Evolutionary conservation across 1,140 invertebrate species (phyloP).

Genomic region (Scaptomyza montana): DNA sequence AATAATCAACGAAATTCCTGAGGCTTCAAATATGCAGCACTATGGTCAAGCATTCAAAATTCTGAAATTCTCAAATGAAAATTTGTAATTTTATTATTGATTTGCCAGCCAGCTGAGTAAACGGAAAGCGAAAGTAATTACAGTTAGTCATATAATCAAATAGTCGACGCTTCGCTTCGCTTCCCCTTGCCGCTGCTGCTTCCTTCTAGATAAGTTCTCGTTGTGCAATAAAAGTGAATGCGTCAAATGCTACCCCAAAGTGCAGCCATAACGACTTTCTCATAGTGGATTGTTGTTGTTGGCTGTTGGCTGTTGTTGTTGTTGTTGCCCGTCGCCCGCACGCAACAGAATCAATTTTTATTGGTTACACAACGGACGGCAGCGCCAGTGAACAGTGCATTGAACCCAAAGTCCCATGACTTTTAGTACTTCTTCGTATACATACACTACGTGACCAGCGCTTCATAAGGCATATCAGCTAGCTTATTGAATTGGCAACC

Average conservation of each 20-base stretch:
- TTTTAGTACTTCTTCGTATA: slow-evolving; percentile 65
- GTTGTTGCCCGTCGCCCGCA: slow-evolving; percentile 19
- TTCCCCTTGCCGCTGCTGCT: not conserved
- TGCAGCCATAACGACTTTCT: slow-evolving; percentile 54
- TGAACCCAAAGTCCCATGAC: slow-evolving; percentile 71
- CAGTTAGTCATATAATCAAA: slow-evolving; percentile 58
- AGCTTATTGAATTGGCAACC: not conserved
- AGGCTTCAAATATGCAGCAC: not conserved
- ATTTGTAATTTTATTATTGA: slow-evolving; percentile 51
- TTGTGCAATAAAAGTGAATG: slow-evolving; percentile 47
- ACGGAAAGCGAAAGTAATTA: slow-evolving; percentile 77
- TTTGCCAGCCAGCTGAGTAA: slow-evolving; percentile 56
- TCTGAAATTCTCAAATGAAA: slow-evolving; percentile 52
- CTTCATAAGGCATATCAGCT: slow-evolving; percentile 6
- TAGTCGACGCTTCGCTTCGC: slow-evolving; percentile 8
- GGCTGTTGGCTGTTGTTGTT: not conserved
- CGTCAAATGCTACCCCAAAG: slow-evolving; percentile 58
- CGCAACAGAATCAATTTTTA: slow-evolving; percentile 80
- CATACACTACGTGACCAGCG: not conserved
- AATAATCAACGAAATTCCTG: no score
- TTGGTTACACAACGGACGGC: slow-evolving; percentile 73
- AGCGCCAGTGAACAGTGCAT: slow-evolving; percentile 61
- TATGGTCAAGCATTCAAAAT: slow-evolving; percentile 27
- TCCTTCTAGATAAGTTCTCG: slow-evolving; percentile 35
- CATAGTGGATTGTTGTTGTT: slow-evolving; percentile 20